A percentile compares a stretch with the other conserved stretches of the same genome.
Evolutionary conservation across 2,113 vertebrate species (phyloP).

Genomic region (Hirundichthys speculiger): DNA sequence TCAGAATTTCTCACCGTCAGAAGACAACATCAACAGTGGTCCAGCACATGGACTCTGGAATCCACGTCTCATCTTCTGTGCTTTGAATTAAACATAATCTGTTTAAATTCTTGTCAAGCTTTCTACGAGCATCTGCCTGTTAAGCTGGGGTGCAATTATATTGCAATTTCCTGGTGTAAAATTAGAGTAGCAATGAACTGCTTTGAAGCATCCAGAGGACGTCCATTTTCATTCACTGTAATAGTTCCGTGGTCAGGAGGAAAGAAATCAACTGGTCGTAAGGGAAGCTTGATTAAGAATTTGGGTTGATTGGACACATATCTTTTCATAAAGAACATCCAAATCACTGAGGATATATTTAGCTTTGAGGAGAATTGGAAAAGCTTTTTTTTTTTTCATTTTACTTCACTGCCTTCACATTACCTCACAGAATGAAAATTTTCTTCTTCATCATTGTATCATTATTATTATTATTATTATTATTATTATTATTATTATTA

Average conservation of each 20-base stretch:
- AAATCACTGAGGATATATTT: no score
- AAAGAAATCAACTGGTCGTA: constrained; percentile 1
- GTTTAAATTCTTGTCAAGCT: constrained; percentile 33
- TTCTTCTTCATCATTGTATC: no score
- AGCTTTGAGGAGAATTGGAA: no score
- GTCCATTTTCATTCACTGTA: constrained; percentile 58
- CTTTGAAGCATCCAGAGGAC: constrained; percentile 47
- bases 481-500: no score
- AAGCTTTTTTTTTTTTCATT: no score
- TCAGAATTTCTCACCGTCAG: constrained; percentile 58
- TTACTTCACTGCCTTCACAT: background rate
- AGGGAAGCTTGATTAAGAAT: constrained; percentile 36
- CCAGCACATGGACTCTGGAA: constrained; percentile 28
- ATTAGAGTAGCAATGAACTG: constrained; percentile 56
- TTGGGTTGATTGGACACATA: constrained; percentile 19
- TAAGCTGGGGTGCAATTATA: constrained; percentile 7
- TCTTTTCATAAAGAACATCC: background rate
- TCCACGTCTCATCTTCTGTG: constrained; percentile 16
- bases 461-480: no score
- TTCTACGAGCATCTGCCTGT: constrained; percentile 41
- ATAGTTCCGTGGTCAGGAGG: constrained; percentile 53
- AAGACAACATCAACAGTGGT: constrained; percentile 57
- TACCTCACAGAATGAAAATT: no score
- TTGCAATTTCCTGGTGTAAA: constrained; percentile 45
- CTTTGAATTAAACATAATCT: constrained; percentile 26